A percentile compares a stretch with the other conserved stretches of the same genome.
phyloP scores from a whole-genome alignment of 1,140 invertebrate species.

The Drosophila navojoa region DNA sequence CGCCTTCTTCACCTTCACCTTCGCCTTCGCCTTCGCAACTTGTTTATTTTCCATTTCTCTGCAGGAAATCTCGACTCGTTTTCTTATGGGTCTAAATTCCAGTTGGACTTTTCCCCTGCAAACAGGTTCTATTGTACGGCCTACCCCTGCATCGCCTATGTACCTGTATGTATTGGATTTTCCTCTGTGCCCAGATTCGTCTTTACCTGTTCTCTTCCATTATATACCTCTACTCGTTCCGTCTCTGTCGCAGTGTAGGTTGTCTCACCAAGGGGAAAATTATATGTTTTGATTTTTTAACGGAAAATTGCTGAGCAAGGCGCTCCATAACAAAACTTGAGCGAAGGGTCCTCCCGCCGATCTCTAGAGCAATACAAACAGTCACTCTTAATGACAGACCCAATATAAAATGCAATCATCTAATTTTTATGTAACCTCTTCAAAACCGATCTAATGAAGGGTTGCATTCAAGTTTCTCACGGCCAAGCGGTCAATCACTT shows the following conservation, averaged over 20 bases:
- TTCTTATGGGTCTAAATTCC: constrained; percentile 62
- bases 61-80: constrained; percentile 69
- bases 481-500: constrained; percentile 46
- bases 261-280: constrained; percentile 49
- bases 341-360: constrained; percentile 9
- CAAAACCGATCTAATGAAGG: constrained; percentile 60
- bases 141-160: constrained; percentile 25
- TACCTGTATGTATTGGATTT: constrained; percentile 69
- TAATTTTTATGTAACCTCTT: constrained; percentile 70
- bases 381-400: constrained; percentile 72
- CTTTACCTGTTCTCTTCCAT: constrained; percentile 27
- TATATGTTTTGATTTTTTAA: constrained; percentile 80
- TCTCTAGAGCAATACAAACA: constrained; percentile 54
- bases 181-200: constrained; percentile 61
- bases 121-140: constrained; percentile 73
- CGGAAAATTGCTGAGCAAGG: constrained; percentile 67
- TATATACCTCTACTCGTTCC: constrained; percentile 4
- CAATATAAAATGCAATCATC: constrained; percentile 67
- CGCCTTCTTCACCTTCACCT: constrained; percentile 5
- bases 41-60: constrained; percentile 75
- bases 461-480: constrained; percentile 62
- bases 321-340: not conserved
- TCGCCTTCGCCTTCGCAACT: constrained; percentile 5
- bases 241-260: not conserved
- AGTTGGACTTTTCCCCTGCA: constrained; percentile 77